phyloP scores from a whole-genome alignment of 1,140 invertebrate genomes.

The Galleria mellonella region DNA sequence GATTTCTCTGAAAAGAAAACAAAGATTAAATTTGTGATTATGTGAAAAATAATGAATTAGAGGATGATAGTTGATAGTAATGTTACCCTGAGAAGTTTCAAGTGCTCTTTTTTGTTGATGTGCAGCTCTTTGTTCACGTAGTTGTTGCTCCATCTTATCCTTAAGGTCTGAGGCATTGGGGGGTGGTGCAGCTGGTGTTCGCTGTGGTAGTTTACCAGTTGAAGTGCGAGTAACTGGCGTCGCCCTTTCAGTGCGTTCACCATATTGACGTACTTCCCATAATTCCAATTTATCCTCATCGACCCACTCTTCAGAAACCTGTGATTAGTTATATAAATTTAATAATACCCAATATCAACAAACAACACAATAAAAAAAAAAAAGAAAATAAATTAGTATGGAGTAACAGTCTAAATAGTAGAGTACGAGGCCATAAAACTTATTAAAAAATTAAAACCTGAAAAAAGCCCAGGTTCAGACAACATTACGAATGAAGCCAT shows the following conservation, averaged over 20 bases:
- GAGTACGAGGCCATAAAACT: too few species aligned
- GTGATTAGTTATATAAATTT: background rate
- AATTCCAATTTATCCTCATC: constrained; percentile 96
- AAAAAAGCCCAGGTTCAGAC: too few species aligned
- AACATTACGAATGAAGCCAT: too few species aligned
- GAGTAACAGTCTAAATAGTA: too few species aligned
- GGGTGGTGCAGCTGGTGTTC: constrained; percentile 63
- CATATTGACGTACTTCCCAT: constrained; percentile 98
- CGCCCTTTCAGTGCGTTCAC: constrained; percentile 83
- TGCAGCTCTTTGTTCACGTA: constrained; percentile 88
- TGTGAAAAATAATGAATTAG: background rate
- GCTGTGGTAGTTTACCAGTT: constrained; percentile 80
- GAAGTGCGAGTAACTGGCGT: constrained; percentile 83
- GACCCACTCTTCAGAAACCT: constrained; percentile 94
- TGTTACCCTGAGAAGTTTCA: constrained; percentile 74
- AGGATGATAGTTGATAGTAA: background rate
- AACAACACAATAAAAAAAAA: too few species aligned
- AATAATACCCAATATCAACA: too few species aligned
- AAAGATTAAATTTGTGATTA: constrained; percentile 3
- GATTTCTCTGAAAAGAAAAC: constrained; percentile 45
- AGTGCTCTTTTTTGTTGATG: constrained; percentile 89
- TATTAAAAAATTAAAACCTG: too few species aligned
- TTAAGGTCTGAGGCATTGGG: constrained; percentile 88
- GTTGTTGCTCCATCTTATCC: constrained; percentile 92
- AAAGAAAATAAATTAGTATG: too few species aligned